Conservation (phyloP, 2,797 vertebrate genomes). For the Molossus molossus region DNA sequence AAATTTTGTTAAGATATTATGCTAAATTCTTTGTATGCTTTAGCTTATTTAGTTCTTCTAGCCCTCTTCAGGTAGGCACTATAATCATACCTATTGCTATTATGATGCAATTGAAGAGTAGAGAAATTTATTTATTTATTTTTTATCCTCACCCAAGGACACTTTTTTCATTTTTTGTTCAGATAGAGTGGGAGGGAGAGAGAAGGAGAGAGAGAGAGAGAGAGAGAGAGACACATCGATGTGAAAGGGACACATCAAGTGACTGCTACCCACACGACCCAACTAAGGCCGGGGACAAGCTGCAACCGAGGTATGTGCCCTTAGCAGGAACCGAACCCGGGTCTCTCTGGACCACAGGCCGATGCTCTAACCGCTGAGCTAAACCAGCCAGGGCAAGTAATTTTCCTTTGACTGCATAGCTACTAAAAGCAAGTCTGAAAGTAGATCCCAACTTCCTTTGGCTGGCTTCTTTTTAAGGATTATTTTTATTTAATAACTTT, state of each 20-base stretch:
- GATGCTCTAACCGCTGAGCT: no score
- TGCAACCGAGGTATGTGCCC: no score
- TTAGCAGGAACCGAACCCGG: no score
- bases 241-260: no score
- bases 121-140: not conserved
- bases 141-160: no score
- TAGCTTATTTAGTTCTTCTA: not conserved
- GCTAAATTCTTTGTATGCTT: not conserved
- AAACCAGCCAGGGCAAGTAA: not conserved
- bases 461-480: not conserved
- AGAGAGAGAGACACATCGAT: no score
- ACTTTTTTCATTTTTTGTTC: no score
- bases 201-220: no score
- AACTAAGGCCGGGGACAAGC: no score
- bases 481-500: conserved; percentile 27
- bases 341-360: no score
- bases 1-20: not conserved
- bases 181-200: no score
- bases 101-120: not conserved
- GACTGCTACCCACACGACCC: no score
- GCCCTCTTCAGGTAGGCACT: not conserved
- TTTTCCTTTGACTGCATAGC: not conserved
- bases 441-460: not conserved
- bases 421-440: not conserved
- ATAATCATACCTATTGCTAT: not conserved